Evolutionary conservation across 2,113 vertebrate species (phyloP).

Genomic region (Urocynchramus pylzowi): DNA sequence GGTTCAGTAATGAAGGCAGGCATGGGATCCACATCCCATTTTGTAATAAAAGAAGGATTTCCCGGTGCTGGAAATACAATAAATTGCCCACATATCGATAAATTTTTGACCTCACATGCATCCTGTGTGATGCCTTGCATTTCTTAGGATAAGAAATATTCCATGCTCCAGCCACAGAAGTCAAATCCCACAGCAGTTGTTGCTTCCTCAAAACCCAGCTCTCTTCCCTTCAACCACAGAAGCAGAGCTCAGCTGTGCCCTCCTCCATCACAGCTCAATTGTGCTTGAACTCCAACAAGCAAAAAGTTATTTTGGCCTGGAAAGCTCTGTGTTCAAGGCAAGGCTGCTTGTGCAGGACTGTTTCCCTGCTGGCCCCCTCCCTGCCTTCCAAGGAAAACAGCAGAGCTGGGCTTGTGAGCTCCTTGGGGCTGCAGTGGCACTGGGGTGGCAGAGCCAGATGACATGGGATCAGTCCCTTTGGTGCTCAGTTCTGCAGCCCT

Average conservation of each 20-base stretch:
- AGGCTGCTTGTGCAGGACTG: not conserved
- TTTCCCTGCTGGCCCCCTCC: not conserved
- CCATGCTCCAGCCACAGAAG: not conserved
- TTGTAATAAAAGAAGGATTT: slow-evolving; percentile 4
- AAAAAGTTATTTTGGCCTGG: slow-evolving; percentile 17
- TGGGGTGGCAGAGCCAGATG: fast-evolving
- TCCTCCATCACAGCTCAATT: not conserved
- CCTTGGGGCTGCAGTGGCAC: not conserved
- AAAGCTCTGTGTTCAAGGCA: not conserved
- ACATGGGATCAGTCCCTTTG: not conserved
- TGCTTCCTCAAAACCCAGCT: not conserved
- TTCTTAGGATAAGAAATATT: not conserved
- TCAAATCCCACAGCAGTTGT: not conserved
- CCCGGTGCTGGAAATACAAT: not conserved
- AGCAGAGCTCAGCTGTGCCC: not conserved
- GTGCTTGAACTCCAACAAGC: not conserved
- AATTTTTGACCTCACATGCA: not conserved
- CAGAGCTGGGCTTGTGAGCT: not conserved
- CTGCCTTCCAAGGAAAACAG: not conserved
- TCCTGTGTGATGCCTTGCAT: not conserved
- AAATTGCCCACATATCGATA: not conserved
- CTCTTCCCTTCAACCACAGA: not conserved
- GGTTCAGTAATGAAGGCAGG: not conserved
- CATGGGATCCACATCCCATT: not conserved
- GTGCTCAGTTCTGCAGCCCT: not conserved